Base-by-base conservation (phyloP, 2,113 vertebrate species). In the Scortum barcoo region DNA sequence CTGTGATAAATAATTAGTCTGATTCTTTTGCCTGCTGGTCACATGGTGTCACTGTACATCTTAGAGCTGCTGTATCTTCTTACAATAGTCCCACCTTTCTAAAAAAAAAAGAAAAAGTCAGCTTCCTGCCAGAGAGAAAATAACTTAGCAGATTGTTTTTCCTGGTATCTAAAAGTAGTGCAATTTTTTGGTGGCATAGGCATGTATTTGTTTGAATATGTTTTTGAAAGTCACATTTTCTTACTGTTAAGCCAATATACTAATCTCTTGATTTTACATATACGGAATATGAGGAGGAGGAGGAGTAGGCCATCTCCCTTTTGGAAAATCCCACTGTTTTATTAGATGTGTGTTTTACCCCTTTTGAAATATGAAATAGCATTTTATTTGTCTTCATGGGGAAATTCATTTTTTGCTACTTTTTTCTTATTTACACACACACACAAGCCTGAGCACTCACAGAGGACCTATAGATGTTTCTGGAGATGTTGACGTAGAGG, bases 21-120 rank as follows among this genome's bases (percentile, higher is more conserved):
- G 42, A 56, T 65, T 42, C 30, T 63, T 33, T 56, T 46, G 20
- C 26, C 48, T 48, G 16, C 4, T 63, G 30, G 46, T 62, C 67
- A 62, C 57, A 54, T 61, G 76, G 40, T 72, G 60, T 50, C 58
- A 58, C 42, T 51, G 42, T 57, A 40, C 30, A 38, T 50, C 38
- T 30, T 6, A 22, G 51, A 51, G 30, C 22, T 10, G 13, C 72
- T 20, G 20, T 76, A 36, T 54, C 26, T 46, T 63, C 3, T 53
- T 54, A 75, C 36, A 70, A 12, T n/a, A 63, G 50, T 38, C 9
- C 3, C 40, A 58, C 12, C 51, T 71, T 28, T 54, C n/a, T n/a
- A n/a, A n/a, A n/a, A n/a, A n/a, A n/a, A n/a, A n/a, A 40, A 17
- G 51, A 13, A n/a, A 67, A 67, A 3, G 14, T 20, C 60, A 8